Evolutionary conservation across 1,140 invertebrate species (phyloP).

Genomic region (Batillaria attramentaria): DNA sequence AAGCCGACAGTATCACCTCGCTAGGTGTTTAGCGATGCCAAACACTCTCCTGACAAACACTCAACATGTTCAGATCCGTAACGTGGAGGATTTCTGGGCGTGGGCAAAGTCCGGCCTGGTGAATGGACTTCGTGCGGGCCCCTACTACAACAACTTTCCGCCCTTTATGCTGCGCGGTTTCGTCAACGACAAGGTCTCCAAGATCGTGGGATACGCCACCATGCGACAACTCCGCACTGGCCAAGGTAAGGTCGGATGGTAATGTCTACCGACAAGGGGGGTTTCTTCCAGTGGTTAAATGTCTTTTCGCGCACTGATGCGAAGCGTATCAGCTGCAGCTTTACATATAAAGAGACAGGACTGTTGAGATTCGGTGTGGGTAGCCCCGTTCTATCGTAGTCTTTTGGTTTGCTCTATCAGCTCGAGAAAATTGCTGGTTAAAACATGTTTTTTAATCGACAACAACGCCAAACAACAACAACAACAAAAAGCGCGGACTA

Average conservation of each 20-base stretch:
- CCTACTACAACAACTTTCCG: slow-evolving; percentile 74
- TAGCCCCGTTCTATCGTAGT: too few species aligned
- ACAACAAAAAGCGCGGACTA: too few species aligned
- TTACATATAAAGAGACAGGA: background rate
- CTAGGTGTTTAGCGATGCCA: too few species aligned
- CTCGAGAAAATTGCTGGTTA: too few species aligned
- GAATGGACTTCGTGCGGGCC: slow-evolving; percentile 70
- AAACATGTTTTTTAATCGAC: too few species aligned
- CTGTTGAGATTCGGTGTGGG: background rate
- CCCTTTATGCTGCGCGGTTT: slow-evolving; percentile 74
- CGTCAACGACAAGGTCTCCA: slow-evolving; percentile 73
- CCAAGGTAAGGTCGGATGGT: slow-evolving; percentile 54
- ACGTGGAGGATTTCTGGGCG: slow-evolving; percentile 71
- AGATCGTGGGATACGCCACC: slow-evolving; percentile 76
- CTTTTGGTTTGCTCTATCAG: too few species aligned
- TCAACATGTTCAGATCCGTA: slow-evolving; percentile 67
- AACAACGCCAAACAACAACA: too few species aligned
- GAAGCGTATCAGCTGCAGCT: too few species aligned
- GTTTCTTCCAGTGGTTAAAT: background rate
- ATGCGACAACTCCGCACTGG: slow-evolving; percentile 73
- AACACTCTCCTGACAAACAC: too few species aligned
- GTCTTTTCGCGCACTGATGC: background rate
- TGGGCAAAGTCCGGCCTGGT: slow-evolving; percentile 72
- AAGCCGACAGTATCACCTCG: background rate
- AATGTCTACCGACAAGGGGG: background rate